Evolutionary conservation across 2,888 invertebrate species (phyloP), one percentile per base, ranked within the genome.

Genomic region (Andrena marginata): DNA sequence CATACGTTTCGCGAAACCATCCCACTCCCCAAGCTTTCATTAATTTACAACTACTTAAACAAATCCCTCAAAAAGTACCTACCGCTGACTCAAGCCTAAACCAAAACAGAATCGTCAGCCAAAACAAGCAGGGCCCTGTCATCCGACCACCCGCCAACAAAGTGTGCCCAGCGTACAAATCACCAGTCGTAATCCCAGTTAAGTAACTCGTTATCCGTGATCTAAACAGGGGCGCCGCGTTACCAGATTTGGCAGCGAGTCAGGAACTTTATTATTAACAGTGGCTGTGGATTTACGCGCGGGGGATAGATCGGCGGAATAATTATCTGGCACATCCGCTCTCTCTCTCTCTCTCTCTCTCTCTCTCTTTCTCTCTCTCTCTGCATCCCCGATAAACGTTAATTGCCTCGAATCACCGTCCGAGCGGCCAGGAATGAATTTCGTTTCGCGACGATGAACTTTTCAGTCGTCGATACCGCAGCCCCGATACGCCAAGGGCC

Each of bases 201-300:
- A 56, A 56, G 35, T 35, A 54, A 68, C 68, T 35, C 54, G 68
- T 68, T 54, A 56, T 35, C 33, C 68, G 4, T 35, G 54, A 56
- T 68, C 68, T 68, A 68, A 68, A 68, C 54, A 68, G n/a, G 23
- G 35, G 56, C 68, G 54, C 68, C 26, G 35, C 54, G 68, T 68
- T 68, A 56, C 10, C 33, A 68, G 54, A 54, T 71, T 73, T 78
- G 82, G 82, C 77, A 65, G 48, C 31, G 51, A 51, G 74, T 82
- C 85, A 84, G 35, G 51, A 75, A 80, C 79, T 82, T 85, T 85
- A 85, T 82, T 85, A 82, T 85, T 82, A 82, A 82, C 77, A 31
- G 82, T 82, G 71, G 75, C 79, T 62, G 56, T 51, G 76, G 56
- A 76, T 77, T 78, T 78, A 68, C 78, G 56, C 48, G 63, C 67